Percentiles rank a stretch among this genome's conserved stretches.
Evolutionary conservation across 2,888 invertebrate species (phyloP).

Genomic region (Apotomis betuletana): DNA sequence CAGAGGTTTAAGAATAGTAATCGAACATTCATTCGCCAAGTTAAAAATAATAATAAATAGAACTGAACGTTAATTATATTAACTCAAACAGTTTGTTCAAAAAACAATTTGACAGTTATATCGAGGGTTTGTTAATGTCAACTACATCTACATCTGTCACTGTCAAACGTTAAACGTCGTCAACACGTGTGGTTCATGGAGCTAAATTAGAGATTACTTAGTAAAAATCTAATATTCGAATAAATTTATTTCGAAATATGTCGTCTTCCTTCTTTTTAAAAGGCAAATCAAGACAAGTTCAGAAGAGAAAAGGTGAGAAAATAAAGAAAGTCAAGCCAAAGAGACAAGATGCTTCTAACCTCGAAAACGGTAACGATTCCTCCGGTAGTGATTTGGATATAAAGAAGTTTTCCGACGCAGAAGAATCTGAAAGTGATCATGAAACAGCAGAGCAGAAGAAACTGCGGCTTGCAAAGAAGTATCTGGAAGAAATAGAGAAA

Average conservation of each 20-base stretch:
- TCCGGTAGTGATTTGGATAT: slow-evolving; percentile 86
- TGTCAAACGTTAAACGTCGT: slow-evolving; percentile 12
- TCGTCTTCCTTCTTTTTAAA: slow-evolving; percentile 85
- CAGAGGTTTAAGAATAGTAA: no score
- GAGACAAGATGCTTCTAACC: slow-evolving; percentile 68
- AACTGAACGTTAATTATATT: not conserved
- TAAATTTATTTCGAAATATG: slow-evolving; percentile 55
- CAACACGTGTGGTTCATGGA: slow-evolving; percentile 30
- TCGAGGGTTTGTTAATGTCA: not conserved
- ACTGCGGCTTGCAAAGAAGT: slow-evolving; percentile 93
- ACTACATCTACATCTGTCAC: not conserved
- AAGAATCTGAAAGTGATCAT: slow-evolving; percentile 85
- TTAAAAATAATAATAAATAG: not conserved
- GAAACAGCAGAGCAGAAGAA: slow-evolving; percentile 96
- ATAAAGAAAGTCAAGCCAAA: slow-evolving; percentile 68
- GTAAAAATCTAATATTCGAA: slow-evolving; percentile 10
- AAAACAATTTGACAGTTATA: slow-evolving; percentile 12
- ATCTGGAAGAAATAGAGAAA: slow-evolving; percentile 92
- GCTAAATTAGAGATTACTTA: slow-evolving; percentile 6
- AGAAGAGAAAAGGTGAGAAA: slow-evolving; percentile 81
- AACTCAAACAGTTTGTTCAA: not conserved
- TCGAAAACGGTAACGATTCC: slow-evolving; percentile 84
- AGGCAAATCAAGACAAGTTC: slow-evolving; percentile 81
- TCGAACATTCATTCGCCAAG: no score
- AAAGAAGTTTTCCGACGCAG: slow-evolving; percentile 77